Evolutionary conservation across 2,888 invertebrate genomes (phyloP).

Genomic region (Epistrophella euchroma): DNA sequence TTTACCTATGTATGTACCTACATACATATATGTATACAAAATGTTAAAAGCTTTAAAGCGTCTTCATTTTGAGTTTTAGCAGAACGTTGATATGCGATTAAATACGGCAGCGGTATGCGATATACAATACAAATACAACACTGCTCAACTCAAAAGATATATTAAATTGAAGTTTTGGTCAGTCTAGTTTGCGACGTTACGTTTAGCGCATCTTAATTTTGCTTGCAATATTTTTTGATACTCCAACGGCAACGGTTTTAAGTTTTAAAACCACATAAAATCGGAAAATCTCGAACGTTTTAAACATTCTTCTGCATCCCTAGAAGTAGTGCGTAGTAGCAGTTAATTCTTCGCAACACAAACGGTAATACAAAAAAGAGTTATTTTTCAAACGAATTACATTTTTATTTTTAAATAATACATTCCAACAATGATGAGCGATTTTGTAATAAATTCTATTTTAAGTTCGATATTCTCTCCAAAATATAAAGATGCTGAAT

Average conservation of each 20-base stretch:
- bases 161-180: slow-evolving; percentile 76
- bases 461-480: slow-evolving; percentile 69
- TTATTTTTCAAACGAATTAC: background rate
- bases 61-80: background rate
- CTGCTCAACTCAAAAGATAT: slow-evolving; percentile 37
- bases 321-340: background rate
- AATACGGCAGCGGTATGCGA: slow-evolving; percentile 26
- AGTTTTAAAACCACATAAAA: background rate
- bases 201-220: slow-evolving; percentile 70
- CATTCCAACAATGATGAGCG: slow-evolving; percentile 32
- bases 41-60: slow-evolving; percentile 44
- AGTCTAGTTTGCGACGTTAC: slow-evolving; percentile 81
- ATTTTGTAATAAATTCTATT: slow-evolving; percentile 72
- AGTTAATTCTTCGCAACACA: background rate
- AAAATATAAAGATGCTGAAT: slow-evolving; percentile 57
- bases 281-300: background rate
- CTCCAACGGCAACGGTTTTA: background rate
- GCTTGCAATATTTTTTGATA: background rate
- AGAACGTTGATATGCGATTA: slow-evolving; percentile 42
- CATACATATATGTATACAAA: background rate
- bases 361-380: slow-evolving; percentile 13
- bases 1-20: no score
- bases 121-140: no score
- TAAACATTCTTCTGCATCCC: background rate
- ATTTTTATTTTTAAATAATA: background rate